Evolutionary conservation across 2,113 vertebrate species (phyloP), one percentile per base, ranked within the genome.

Genomic region (Gopherus evgoodei): DNA sequence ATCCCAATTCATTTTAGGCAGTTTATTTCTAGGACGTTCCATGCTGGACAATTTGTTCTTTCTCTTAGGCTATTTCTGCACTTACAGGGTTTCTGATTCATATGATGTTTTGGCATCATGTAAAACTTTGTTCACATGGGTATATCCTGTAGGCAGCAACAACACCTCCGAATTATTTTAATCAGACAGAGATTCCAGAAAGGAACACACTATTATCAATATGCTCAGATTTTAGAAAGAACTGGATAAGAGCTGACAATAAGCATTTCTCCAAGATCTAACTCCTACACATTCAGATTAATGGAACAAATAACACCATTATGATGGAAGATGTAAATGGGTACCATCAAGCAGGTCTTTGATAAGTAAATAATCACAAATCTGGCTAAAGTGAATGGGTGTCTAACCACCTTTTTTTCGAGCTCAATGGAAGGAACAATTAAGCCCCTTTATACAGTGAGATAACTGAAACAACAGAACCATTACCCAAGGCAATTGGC

Each of bases 211-310:
- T 84, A 83, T 86, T 95, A 95, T 81, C 89, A 91, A 91, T 57
- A 72, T 49, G 44, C 78, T 96, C 10, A 13, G 38, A 78, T 92
- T 94, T 96, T 90, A 91, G 80, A 89, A n/a, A 84, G 83, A 92
- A 91, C 22, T 88, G 90, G 9, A 50, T 90, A 65, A 81, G 29
- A 85, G 75, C 27, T 93, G 82, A 25, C 69, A 44, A 76, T 25
- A 89, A 93, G 27, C 42, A 49, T 93, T 95, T 93, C 69, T 88
- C 81, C 94, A 49, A 94, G 87, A 89, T 90, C 42, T 89, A 85
- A 86, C 91, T 49, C 31, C 93, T 91, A 27, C 87, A n/a, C 8
- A 59, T 6, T 75, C 87, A 72, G 78, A 94, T 17, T 38, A 95
- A 91, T 54, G 93, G 78, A 89, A 72, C 8, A 89, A 86, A 52